Conservation (phyloP, 37 sponge, comb jelly and placozoan genomes). For the Agelas oroides region DNA sequence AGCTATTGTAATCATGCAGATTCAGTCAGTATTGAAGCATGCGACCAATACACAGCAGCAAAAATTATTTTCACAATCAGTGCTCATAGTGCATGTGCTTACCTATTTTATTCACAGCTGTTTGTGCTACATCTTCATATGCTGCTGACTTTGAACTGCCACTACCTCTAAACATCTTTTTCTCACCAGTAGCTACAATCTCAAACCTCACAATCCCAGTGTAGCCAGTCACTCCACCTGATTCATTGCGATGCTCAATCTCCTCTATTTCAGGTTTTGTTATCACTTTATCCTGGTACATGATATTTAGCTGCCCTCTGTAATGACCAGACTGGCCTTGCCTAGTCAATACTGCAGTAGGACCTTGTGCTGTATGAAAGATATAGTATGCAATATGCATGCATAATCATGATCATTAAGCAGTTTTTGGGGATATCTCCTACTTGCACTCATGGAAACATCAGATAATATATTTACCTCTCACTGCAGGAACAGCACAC, state of each 20-base stretch:
- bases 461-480: neutral
- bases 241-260: neutral
- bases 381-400: no score
- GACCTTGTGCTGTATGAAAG: neutral
- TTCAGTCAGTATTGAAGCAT: no score
- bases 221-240: no score
- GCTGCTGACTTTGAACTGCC: slow-evolving; percentile 18
- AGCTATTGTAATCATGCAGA: no score
- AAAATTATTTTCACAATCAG: no score
- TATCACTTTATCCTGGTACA: neutral
- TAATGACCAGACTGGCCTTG: slow-evolving; percentile 4
- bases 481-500: neutral
- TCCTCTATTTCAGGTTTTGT: neutral
- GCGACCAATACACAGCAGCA: no score
- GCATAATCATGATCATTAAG: no score
- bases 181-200: no score
- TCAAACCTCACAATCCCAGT: no score
- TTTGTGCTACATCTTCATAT: neutral
- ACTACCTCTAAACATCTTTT: neutral
- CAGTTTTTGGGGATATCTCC: no score
- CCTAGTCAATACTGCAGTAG: neutral
- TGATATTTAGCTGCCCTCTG: neutral
- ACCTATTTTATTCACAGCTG: neutral
- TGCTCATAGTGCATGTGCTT: no score
- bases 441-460: no score